These are phyloP conservation scores for Bufotes viridis DNA, from an alignment of 2,797 vertebrate genomes.

Conservation along the genomic window DNA sequence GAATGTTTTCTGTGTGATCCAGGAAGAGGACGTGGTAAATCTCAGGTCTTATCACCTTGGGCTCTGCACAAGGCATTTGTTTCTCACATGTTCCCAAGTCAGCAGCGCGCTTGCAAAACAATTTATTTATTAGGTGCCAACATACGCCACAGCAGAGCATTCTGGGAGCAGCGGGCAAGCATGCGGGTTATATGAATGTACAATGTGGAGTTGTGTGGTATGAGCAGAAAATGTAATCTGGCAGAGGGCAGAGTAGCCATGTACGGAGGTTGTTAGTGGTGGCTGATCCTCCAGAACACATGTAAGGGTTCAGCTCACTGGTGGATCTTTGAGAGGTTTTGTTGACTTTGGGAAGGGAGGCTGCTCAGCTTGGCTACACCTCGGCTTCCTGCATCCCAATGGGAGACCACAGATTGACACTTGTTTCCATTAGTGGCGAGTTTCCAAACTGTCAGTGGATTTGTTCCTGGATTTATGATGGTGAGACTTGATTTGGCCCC, in stretches of 20 bases:
- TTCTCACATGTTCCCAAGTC: conserved; percentile 53
- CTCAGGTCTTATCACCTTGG: conserved; percentile 60
- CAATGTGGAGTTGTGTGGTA: conserved; percentile 7
- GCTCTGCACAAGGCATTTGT: conserved; percentile 46
- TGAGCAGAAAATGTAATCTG: not conserved
- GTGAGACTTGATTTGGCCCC: not conserved
- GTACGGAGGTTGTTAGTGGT: conserved; percentile 17
- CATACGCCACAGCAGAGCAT: conserved; percentile 52
- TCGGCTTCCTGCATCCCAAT: not conserved
- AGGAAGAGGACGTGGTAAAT: conserved; percentile 45
- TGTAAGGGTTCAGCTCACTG: not conserved
- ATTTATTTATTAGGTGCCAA: conserved; percentile 63
- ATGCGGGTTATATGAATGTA: not conserved
- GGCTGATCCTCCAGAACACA: not conserved
- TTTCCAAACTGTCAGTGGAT: not conserved
- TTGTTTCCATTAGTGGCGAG: not conserved
- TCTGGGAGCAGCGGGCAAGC: conserved; percentile 11
- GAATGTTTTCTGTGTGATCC: conserved; percentile 66
- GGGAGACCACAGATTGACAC: conserved; percentile 9
- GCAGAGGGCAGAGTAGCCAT: not conserved
- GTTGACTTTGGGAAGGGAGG: not conserved
- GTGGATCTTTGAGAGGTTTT: not conserved
- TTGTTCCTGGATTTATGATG: not conserved
- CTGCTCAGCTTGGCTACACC: conserved; percentile 1
- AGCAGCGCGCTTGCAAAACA: conserved; percentile 57